Base-by-base conservation (phyloP, 92 coral and sea anemone species). In the Actinernus sp. region DNA sequence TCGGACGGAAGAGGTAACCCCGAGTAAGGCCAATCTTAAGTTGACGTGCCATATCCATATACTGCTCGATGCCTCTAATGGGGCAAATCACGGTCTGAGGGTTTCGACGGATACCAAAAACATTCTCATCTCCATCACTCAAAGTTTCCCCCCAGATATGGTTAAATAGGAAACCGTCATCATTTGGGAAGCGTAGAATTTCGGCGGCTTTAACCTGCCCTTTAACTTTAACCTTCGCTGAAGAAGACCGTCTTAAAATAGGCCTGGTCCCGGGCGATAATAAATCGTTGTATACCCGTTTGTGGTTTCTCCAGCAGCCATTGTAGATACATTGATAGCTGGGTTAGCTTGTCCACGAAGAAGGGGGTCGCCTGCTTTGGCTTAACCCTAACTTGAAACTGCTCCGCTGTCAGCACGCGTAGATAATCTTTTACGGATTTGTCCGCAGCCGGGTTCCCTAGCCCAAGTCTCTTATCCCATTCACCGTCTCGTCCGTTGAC, bases 391-490 rank as follows among this genome's bases (percentile, higher is more conserved):
- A 80, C 80, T 53, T 67, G 73, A 18, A 83, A 56, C 44, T 83
- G 90, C 64, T 83, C 90, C 33, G 79, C 65, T 3, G 90, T 38
- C 30, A 76, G 74, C 25, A 83, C 26, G 4, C 75, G 58, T 0
- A 76, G 51, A 28, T 69, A 76, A 47, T 84, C 76, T 28, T 83
- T 67, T 0, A 75, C 59, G 2, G 68, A 38, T 39, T 61, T 77
- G 31, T 83, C 90, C 1, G 75, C 60, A 1, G 90, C 90, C 17
- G 90, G 90, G 73, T 75, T 83, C 12, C 73, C 89, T 16, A 84
- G 16, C 5, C 55, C 73, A 3, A 84, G 32, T 0, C 91, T 76
- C 14, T 28, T 3, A 32, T 82, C 74, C 83, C 73, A 58, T 45
- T 82, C 73, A 4, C 79, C 79, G 8, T 49, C 71, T 2, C 89